Percentiles rank a stretch among this genome's conserved stretches.
Evolutionary conservation across 2,888 invertebrate genomes (phyloP).

Genomic region (Carterocephalus palaemon): DNA sequence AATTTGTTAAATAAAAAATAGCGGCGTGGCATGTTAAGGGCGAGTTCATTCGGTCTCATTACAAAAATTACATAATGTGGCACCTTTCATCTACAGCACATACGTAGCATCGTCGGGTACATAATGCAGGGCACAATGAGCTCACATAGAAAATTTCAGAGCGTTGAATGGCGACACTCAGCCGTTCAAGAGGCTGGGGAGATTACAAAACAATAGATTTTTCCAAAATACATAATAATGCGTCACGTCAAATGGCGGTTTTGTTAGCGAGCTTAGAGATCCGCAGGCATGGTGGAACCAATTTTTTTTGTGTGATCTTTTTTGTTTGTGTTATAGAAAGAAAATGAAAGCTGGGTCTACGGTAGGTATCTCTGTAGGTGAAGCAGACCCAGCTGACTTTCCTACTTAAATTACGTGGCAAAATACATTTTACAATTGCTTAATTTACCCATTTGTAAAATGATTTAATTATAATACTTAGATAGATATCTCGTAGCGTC

Average conservation of each 20-base stretch:
- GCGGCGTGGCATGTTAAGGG: slow-evolving; percentile 33
- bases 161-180: slow-evolving; percentile 59
- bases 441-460: too few relatives aligned
- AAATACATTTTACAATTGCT: too few relatives aligned
- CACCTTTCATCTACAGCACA: slow-evolving; percentile 50
- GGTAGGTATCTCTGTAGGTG: too few relatives aligned
- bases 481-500: too few relatives aligned
- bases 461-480: too few relatives aligned
- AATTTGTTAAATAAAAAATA: slow-evolving; percentile 28
- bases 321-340: too few relatives aligned
- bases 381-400: too few relatives aligned
- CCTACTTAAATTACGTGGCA: too few relatives aligned
- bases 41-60: slow-evolving; percentile 46
- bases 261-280: slow-evolving; percentile 60
- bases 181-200: slow-evolving; percentile 58
- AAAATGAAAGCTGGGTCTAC: too few relatives aligned
- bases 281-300: slow-evolving; percentile 32
- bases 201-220: slow-evolving; percentile 76
- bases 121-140: slow-evolving; percentile 44
- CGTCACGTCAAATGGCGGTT: slow-evolving; percentile 71
- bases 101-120: slow-evolving; percentile 43
- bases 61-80: slow-evolving; percentile 55
- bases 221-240: slow-evolving; percentile 78
- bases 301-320: not conserved
- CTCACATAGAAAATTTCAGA: slow-evolving; percentile 49